Evolutionary conservation across 1,140 invertebrate species (phyloP).

Genomic region (Drosophila virilis): DNA sequence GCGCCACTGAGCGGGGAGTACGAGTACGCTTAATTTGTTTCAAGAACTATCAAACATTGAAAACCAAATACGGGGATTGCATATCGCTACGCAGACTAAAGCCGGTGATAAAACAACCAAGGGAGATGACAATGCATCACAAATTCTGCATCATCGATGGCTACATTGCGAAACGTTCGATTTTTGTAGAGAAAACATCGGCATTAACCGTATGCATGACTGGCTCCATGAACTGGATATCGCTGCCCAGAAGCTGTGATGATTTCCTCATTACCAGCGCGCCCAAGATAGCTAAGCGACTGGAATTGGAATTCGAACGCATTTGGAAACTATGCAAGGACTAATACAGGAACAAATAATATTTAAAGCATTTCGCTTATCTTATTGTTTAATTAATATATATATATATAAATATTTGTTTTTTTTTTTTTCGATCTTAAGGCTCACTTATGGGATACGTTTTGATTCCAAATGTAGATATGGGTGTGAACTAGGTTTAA

Average conservation of each 20-base stretch:
- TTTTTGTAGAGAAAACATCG: not conserved
- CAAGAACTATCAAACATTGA: not conserved
- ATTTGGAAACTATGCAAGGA: constrained; percentile 17
- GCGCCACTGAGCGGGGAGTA: constrained; percentile 22
- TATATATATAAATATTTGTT: constrained; percentile 39
- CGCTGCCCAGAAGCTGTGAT: constrained; percentile 17
- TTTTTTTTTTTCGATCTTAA: constrained; percentile 19
- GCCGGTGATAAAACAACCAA: not conserved
- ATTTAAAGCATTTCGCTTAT: not conserved
- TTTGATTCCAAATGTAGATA: constrained; percentile 52
- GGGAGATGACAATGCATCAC: constrained; percentile 33
- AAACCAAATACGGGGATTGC: not conserved
- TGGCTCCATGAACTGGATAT: constrained; percentile 38
- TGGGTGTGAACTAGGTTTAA: constrained; percentile 1
- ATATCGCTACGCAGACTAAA: not conserved
- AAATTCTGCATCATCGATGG: constrained; percentile 51
- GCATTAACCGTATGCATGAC: constrained; percentile 17
- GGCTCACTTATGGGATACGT: constrained; percentile 49
- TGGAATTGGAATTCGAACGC: constrained; percentile 34
- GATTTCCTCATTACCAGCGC: constrained; percentile 28
- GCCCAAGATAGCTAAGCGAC: constrained; percentile 1
- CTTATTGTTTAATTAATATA: constrained; percentile 39
- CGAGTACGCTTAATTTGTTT: constrained; percentile 23
- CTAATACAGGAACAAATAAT: not conserved
- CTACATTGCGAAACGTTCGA: not conserved